These are phyloP conservation scores for Geococcyx californianus DNA, from an alignment of 2,113 vertebrate genomes.

Conservation along the genomic window DNA sequence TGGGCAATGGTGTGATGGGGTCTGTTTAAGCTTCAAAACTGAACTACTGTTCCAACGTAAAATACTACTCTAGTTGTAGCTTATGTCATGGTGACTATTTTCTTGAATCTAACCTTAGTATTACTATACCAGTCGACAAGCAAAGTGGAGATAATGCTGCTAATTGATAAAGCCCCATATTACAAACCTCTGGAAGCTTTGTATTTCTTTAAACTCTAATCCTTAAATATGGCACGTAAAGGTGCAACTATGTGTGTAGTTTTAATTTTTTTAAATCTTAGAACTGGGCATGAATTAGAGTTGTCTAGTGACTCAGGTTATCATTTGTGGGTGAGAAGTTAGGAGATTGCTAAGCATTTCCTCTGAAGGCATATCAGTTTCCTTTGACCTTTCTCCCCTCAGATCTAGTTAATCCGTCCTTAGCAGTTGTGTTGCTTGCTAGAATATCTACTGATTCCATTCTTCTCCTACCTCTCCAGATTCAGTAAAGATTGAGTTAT, in stretches of 20 bases:
- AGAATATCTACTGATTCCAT: not conserved
- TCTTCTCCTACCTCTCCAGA: constrained; percentile 29
- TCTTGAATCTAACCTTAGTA: not conserved
- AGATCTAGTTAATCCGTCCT: not conserved
- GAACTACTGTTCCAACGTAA: not conserved
- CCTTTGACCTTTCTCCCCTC: not conserved
- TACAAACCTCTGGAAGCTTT: not conserved
- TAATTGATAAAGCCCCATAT: not conserved
- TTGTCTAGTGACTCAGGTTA: not conserved
- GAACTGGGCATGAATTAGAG: not conserved
- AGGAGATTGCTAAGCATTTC: not conserved
- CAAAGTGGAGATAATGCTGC: not conserved
- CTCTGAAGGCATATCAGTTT: not conserved
- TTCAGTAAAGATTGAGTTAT: constrained; percentile 30
- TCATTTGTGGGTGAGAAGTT: not conserved
- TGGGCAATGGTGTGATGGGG: not conserved
- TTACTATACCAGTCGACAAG: not conserved
- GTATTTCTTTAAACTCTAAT: not conserved
- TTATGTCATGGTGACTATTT: not conserved
- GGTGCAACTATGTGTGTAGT: not conserved
- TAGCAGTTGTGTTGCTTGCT: not conserved
- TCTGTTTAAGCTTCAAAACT: not conserved
- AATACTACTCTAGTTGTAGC: not conserved
- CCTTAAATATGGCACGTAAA: not conserved
- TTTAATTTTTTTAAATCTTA: not conserved